A percentile compares a stretch with the other conserved stretches of the same genome.
Evolutionary conservation across 2,113 vertebrate genomes (phyloP).

Genomic region (Cynocephalus volans): DNA sequence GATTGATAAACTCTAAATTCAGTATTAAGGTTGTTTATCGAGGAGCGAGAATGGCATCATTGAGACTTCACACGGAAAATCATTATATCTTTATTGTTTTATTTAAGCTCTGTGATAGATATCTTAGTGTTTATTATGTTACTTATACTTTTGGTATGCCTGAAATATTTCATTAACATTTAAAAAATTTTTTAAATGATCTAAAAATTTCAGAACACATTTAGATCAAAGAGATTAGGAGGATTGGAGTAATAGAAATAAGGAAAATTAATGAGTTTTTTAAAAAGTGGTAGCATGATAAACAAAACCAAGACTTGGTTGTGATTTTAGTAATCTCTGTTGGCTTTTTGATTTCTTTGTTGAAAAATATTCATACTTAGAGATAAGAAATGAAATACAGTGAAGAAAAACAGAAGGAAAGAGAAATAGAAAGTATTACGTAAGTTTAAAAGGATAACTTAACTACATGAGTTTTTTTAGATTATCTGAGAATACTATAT

Average conservation of each 20-base stretch:
- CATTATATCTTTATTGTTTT: neutral
- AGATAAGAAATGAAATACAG: constrained; percentile 6
- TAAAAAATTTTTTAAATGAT: neutral
- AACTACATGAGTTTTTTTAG: neutral
- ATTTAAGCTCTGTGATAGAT: constrained; percentile 47
- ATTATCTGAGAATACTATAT: neutral
- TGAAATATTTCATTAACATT: neutral
- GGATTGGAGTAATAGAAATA: neutral
- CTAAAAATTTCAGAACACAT: neutral
- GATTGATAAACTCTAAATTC: neutral
- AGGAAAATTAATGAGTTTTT: neutral
- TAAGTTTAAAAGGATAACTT: neutral
- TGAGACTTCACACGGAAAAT: neutral
- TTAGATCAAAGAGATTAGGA: neutral
- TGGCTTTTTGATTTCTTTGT: constrained; percentile 42
- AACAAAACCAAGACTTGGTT: neutral
- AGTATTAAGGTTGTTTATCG: constrained; percentile 6
- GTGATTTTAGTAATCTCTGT: neutral
- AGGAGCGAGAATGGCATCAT: neutral
- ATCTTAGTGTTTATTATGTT: constrained; percentile 40
- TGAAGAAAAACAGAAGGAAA: constrained; percentile 29
- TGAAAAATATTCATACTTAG: constrained; percentile 54
- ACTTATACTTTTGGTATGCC: neutral
- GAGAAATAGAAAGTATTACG: neutral
- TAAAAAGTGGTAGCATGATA: neutral